Evolutionary conservation across 1,140 invertebrate genomes (phyloP).

Genomic region (Sarcophaga bullata): DNA sequence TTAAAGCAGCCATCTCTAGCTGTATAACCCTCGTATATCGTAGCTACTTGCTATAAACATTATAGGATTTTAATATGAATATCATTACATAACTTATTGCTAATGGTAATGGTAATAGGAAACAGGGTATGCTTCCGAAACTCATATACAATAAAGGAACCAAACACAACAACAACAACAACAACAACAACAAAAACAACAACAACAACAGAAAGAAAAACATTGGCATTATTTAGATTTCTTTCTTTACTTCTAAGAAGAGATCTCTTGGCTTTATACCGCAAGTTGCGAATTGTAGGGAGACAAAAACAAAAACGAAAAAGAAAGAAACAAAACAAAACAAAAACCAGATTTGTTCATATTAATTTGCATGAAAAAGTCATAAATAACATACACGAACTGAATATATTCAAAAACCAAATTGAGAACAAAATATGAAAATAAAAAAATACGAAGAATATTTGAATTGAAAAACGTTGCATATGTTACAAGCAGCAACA

Average conservation of each 20-base stretch:
- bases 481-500: conserved; percentile 30
- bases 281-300: not conserved
- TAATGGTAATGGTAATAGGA: not conserved
- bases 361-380: conserved; percentile 38
- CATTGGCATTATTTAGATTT: not conserved
- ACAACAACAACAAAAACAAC: not conserved
- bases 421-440: conserved; percentile 15
- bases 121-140: not conserved
- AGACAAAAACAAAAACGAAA: not conserved
- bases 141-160: not conserved
- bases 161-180: not conserved
- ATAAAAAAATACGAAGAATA: conserved; percentile 6
- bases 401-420: conserved; percentile 19
- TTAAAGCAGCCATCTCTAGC: too few relatives aligned
- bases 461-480: conserved; percentile 3
- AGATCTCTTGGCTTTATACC: not conserved
- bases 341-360: conserved; percentile 34
- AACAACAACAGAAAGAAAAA: not conserved
- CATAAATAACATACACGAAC: conserved; percentile 37
- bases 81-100: not conserved
- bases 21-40: too few relatives aligned
- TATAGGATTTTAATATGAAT: conserved; percentile 15
- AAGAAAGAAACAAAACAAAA: too few relatives aligned
- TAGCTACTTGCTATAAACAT: not conserved
- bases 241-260: not conserved